Evolutionary conservation across 23 tunicate genomes (phyloP), one percentile per base, ranked within the genome.

Genomic region (Oikopleura dioica): DNA sequence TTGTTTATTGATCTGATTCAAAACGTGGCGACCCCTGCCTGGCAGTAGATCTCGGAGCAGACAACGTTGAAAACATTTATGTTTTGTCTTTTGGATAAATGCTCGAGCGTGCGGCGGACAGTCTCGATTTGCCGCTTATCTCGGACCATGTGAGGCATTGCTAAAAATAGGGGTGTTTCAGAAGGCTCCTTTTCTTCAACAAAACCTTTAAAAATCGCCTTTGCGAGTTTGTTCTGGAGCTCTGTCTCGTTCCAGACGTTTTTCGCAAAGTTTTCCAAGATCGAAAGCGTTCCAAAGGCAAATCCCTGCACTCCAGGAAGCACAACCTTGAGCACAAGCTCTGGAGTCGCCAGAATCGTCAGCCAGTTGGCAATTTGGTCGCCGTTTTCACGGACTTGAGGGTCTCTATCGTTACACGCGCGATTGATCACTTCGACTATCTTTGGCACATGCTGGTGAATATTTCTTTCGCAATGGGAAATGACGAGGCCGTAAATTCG

Each of bases 391-490:
- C 33, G 29, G 4, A 63, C 72, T 2, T 2, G 32, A 24, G 33
- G 33, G 72, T 28, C 30, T 2, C 30, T 21, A 63, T 63, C 72
- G 33, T 23, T 63, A 31, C 30, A 24, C 5, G 72, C 2, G 32
- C 72, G 29, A 31, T 4, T 16, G 33, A 63, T 63, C 30, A 63
- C 72, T 31, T 63, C 72, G 72, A 63, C 33, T 2, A 63, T 31
- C 33, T 63, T 63, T 21, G 72, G 72, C 4, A 63, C 72, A 28
- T 63, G 72, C 33, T 63, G 72, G 33, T 63, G 72, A 2, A 63
- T 63, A 63, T 63, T 63, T 28, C 72, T 23, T 28, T 63, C 72
- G 26, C 72, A 63, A 28, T 63, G 72, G 32, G 72, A 63, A 21
- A 63, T 63, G 5, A 63, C 72, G 16, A 63, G 26, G 4, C 30